These are phyloP conservation scores for Mamestra configurata DNA, from an alignment of 1,140 invertebrate genomes.

Conservation along the genomic window DNA sequence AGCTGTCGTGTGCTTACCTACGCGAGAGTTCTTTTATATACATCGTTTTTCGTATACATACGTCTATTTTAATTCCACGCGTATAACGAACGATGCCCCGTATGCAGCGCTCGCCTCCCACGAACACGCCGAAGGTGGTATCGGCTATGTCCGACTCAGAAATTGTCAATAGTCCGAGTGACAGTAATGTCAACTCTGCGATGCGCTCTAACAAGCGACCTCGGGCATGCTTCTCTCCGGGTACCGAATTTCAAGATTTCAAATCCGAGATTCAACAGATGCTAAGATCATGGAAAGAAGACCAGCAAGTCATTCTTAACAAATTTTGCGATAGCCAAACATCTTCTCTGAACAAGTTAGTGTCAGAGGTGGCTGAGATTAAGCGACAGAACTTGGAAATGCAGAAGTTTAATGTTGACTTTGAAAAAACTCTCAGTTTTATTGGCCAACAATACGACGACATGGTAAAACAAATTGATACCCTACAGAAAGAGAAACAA, in stretches of 20 bases:
- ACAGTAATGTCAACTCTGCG: neutral
- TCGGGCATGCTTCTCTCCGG: neutral
- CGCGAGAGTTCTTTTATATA: too few relatives aligned
- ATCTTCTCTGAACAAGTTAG: neutral
- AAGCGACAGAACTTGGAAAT: neutral
- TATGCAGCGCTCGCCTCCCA: neutral
- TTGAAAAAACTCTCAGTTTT: neutral
- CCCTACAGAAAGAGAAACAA: neutral
- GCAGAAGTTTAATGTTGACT: neutral
- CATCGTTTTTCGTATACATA: too few relatives aligned
- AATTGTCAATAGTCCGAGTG: neutral
- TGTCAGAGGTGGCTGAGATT: neutral
- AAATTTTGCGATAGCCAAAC: neutral
- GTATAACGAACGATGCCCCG: neutral
- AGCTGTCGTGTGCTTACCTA: too few relatives aligned
- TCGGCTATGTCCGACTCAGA: neutral
- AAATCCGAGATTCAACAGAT: neutral
- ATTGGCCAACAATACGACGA: slow-evolving; percentile 2
- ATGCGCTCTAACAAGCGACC: neutral
- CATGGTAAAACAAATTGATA: neutral
- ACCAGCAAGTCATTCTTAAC: neutral
- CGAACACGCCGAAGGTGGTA: neutral
- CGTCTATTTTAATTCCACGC: too few relatives aligned
- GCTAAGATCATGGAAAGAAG: neutral
- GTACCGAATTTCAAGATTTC: neutral